A percentile compares a stretch with the other conserved stretches of the same genome.
Evolutionary conservation across 1,140 invertebrate species (phyloP).

Genomic region (Rhopalosiphum padi): DNA sequence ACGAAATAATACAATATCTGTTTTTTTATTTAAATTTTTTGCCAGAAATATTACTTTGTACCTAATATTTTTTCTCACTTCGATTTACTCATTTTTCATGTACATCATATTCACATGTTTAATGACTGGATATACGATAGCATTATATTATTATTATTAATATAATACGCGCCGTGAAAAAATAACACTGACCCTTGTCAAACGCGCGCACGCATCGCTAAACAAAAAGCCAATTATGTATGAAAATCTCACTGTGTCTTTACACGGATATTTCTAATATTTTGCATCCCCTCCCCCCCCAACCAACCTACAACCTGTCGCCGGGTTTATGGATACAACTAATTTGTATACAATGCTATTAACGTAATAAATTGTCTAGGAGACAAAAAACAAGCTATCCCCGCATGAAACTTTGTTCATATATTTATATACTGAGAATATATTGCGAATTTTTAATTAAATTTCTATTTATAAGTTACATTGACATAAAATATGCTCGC

Average conservation of each 20-base stretch:
- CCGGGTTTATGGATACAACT: background rate
- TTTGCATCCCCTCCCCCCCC: background rate
- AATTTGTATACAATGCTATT: constrained; percentile 30
- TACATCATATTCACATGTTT: background rate
- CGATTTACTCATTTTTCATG: constrained; percentile 9
- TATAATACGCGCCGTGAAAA: background rate
- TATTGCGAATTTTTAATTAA: constrained; percentile 27
- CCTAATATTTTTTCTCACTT: background rate
- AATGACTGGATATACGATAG: constrained; percentile 12
- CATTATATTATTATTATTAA: background rate
- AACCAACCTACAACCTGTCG: background rate
- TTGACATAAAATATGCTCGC: background rate
- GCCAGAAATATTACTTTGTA: background rate
- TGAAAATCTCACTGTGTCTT: background rate
- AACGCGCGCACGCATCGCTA: background rate
- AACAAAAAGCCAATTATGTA: constrained; percentile 33
- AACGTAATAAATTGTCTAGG: constrained; percentile 28
- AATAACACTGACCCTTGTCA: constrained; percentile 27
- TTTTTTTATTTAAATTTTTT: background rate
- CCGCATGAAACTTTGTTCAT: background rate
- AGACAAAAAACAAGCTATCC: constrained; percentile 21
- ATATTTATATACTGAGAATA: background rate
- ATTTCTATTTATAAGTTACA: background rate
- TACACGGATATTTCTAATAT: constrained; percentile 1
- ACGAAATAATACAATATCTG: background rate